Conservation (phyloP, 2,797 vertebrate species). For the Sebastes jordani region DNA sequence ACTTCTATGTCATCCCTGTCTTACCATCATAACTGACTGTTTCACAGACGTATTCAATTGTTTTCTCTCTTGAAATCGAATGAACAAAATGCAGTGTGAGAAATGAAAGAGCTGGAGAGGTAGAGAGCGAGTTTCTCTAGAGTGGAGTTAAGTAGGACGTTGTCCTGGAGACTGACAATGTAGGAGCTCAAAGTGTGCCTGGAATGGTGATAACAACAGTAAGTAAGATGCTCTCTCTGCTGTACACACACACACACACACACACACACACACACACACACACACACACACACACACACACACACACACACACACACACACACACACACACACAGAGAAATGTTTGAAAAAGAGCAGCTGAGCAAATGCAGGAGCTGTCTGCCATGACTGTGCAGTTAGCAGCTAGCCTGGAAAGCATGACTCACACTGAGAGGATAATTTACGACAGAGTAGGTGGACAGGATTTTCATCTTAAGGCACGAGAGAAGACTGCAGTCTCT, state of each 20-base stretch:
- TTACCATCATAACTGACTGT: neutral
- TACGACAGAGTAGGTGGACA: constrained; percentile 17
- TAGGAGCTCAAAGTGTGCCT: constrained; percentile 57
- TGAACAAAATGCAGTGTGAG: neutral
- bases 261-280: neutral
- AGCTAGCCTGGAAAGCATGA: constrained; percentile 32
- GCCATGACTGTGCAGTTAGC: constrained; percentile 56
- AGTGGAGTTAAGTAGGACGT: constrained; percentile 74
- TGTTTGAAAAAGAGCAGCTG: constrained; percentile 30
- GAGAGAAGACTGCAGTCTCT: constrained; percentile 1
- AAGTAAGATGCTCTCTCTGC: constrained; percentile 27
- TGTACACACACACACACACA: neutral
- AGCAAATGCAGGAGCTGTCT: constrained; percentile 36
- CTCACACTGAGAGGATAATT: constrained; percentile 32
- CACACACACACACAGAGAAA: neutral
- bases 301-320: neutral
- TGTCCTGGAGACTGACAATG: constrained; percentile 76
- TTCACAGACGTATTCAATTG: neutral
- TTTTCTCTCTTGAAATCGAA: neutral
- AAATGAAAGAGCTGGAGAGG: neutral
- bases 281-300: neutral
- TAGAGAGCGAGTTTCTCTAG: constrained; percentile 17
- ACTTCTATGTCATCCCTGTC: neutral
- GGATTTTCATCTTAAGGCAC: neutral
- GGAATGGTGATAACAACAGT: constrained; percentile 63